A percentile compares a stretch with the other conserved stretches of the same genome.
Conservation (phyloP, 2,888 invertebrate species). For the Daptonema setosum region DNA sequence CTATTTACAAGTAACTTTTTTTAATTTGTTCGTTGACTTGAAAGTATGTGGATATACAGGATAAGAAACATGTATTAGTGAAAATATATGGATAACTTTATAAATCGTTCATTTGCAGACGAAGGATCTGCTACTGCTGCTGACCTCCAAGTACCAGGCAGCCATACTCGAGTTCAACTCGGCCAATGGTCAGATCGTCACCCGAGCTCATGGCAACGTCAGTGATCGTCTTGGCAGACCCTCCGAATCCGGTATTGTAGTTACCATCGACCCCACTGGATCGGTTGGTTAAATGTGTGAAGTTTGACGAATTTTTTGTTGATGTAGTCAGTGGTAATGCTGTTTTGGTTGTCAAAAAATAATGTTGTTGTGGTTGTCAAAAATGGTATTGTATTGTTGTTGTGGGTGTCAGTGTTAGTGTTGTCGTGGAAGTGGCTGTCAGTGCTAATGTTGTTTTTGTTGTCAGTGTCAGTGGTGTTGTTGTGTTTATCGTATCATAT, state of each 20-base stretch:
- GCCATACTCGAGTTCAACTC: constrained; percentile 73
- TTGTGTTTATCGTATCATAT: background rate
- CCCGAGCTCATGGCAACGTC: constrained; percentile 85
- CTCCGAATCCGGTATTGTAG: constrained; percentile 81
- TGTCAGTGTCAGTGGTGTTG: background rate
- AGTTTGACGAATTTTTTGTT: too few relatives aligned
- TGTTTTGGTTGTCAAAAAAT: too few relatives aligned
- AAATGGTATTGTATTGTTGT: too few relatives aligned
- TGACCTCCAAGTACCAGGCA: constrained; percentile 80
- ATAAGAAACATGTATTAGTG: too few relatives aligned
- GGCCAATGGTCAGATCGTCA: constrained; percentile 61
- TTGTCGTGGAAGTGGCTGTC: background rate
- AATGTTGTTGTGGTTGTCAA: too few relatives aligned
- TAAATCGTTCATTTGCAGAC: constrained; percentile 27
- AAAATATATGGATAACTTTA: too few relatives aligned
- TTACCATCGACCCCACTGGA: constrained; percentile 82
- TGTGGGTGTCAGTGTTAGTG: too few relatives aligned
- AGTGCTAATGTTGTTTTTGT: too few relatives aligned
- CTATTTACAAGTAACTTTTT: too few relatives aligned
- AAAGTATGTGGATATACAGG: too few relatives aligned
- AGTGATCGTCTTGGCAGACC: constrained; percentile 74
- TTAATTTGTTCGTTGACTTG: too few relatives aligned
- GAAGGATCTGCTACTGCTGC: constrained; percentile 72
- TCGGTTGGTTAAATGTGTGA: constrained; percentile 35
- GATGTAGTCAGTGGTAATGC: too few relatives aligned